These are phyloP conservation scores for Colossoma macropomum DNA, from an alignment of 2,113 vertebrate genomes.

Conservation along the genomic window DNA sequence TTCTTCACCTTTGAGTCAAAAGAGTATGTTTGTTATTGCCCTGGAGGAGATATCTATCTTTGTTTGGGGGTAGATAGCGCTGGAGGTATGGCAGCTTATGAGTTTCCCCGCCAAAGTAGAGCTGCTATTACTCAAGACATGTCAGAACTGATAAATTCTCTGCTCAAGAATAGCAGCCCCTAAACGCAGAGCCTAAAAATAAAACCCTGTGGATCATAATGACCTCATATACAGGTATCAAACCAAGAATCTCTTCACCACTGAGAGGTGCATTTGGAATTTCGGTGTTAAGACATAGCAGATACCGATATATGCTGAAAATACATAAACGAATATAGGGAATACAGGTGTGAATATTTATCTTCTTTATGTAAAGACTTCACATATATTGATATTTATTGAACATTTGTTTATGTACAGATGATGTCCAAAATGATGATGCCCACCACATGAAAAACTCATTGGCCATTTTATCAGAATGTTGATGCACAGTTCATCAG, in stretches of 20 bases:
- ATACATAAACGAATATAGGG: background rate
- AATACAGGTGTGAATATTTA: background rate
- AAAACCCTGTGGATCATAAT: background rate
- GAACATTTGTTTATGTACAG: too few species aligned
- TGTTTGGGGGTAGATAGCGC: constrained; percentile 23
- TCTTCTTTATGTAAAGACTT: too few species aligned
- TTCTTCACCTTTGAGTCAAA: constrained; percentile 3
- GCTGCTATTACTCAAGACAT: constrained; percentile 21
- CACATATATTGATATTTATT: too few species aligned
- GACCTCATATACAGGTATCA: background rate
- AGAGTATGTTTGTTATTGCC: constrained; percentile 27
- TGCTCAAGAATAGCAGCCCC: constrained; percentile 1
- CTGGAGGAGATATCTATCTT: constrained; percentile 30
- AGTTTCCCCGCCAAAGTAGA: constrained; percentile 13
- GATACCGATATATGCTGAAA: background rate
- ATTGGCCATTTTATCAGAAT: too few species aligned
- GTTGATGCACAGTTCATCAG: too few species aligned
- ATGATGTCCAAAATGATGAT: too few species aligned
- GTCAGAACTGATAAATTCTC: constrained; percentile 16
- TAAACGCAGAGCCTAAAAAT: constrained; percentile 17
- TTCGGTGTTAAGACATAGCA: background rate
- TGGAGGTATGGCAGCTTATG: constrained; percentile 17
- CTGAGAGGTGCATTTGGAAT: background rate
- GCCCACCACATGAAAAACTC: too few species aligned
- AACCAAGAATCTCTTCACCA: background rate